These are phyloP conservation scores for Ariolimax columbianus DNA, from an alignment of 2,888 invertebrate genomes.

Conservation along the genomic window DNA sequence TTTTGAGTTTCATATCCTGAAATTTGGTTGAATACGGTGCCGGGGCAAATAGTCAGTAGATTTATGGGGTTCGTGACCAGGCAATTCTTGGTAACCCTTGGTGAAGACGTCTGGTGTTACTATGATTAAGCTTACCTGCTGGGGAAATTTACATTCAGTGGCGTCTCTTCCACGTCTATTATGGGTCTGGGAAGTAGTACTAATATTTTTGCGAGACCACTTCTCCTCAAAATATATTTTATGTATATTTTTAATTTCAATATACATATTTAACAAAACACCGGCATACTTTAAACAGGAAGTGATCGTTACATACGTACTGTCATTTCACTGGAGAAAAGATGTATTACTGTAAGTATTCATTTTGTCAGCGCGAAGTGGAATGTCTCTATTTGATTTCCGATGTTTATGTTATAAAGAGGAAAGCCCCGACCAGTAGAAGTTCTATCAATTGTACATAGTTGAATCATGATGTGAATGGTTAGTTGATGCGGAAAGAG, in stretches of 20 bases:
- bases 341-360: neutral
- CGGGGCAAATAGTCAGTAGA: no score
- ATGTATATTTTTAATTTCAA: no score
- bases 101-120: no score
- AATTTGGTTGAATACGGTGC: no score
- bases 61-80: no score
- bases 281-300: neutral
- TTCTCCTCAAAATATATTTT: no score
- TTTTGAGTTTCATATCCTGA: no score
- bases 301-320: neutral
- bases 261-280: no score
- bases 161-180: no score
- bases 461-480: neutral
- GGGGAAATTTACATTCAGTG: neutral
- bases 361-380: neutral
- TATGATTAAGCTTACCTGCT: neutral
- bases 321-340: neutral
- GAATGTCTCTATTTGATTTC: neutral
- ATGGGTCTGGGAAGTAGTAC: neutral
- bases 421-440: neutral
- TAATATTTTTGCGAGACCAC: no score
- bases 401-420: neutral
- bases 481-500: no score
- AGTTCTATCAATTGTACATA: neutral
- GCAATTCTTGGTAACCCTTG: no score